Evolutionary conservation across 1,140 invertebrate genomes (phyloP).

Genomic region (Idris sp.): DNA sequence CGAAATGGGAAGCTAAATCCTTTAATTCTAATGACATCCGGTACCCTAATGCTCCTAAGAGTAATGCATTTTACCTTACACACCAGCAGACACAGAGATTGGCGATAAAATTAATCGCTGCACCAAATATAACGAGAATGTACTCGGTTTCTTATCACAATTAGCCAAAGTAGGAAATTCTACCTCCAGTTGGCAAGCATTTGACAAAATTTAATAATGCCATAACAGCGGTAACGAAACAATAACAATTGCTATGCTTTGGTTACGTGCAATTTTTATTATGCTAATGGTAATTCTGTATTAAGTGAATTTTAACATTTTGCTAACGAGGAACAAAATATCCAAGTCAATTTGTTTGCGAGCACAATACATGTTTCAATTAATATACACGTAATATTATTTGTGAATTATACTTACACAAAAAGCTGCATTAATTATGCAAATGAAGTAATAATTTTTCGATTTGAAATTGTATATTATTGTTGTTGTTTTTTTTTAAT

Average conservation of each 20-base stretch:
- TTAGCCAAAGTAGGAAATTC: constrained; percentile 34
- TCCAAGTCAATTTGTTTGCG: too few relatives aligned
- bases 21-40: constrained; percentile 53
- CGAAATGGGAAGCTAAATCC: constrained; percentile 43
- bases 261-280: constrained; percentile 17
- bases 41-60: constrained; percentile 34
- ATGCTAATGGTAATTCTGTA: constrained; percentile 17
- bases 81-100: constrained; percentile 16
- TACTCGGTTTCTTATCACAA: constrained; percentile 48
- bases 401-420: too few relatives aligned
- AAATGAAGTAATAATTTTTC: too few relatives aligned
- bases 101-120: constrained; percentile 46
- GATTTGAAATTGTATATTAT: too few relatives aligned
- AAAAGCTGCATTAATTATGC: too few relatives aligned
- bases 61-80: constrained; percentile 27
- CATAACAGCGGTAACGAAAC: constrained; percentile 20
- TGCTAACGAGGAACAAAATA: constrained; percentile 1
- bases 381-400: too few relatives aligned
- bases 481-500: too few relatives aligned
- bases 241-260: background rate
- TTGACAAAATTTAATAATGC: constrained; percentile 34
- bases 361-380: too few relatives aligned
- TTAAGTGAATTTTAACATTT: constrained; percentile 20
- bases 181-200: constrained; percentile 26
- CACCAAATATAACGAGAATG: constrained; percentile 46